Conservation (phyloP, 2,888 invertebrate species). For the Thelaira solivaga region DNA sequence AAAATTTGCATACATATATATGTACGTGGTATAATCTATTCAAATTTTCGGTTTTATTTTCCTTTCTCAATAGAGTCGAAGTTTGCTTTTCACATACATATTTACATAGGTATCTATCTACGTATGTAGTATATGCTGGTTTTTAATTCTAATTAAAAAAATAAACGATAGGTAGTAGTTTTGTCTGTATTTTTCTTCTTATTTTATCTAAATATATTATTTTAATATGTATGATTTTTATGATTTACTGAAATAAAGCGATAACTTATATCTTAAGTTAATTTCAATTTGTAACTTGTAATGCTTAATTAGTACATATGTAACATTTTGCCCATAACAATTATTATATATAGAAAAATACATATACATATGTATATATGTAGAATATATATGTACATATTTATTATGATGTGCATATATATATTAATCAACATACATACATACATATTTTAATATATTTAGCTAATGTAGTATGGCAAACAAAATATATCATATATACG, state of each 20-base stretch:
- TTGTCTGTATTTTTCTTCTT: slow-evolving; percentile 13
- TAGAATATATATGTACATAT: slow-evolving; percentile 30
- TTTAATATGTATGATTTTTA: slow-evolving; percentile 34
- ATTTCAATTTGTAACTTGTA: slow-evolving; percentile 55
- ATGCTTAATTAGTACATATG: slow-evolving; percentile 59
- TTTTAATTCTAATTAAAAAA: not conserved
- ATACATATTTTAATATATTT: slow-evolving; percentile 12
- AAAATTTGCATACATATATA: slow-evolving; percentile 6
- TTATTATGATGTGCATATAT: slow-evolving; percentile 28
- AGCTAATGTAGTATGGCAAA: slow-evolving; percentile 15
- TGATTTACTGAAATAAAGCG: slow-evolving; percentile 41
- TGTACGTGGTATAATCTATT: slow-evolving; percentile 15
- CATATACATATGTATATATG: slow-evolving; percentile 25
- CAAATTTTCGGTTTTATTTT: slow-evolving; percentile 8
- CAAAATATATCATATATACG: not conserved
- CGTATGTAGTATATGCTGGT: too few species aligned
- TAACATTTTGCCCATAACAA: slow-evolving; percentile 42
- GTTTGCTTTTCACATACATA: not conserved
- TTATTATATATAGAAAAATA: slow-evolving; percentile 16
- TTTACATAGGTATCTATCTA: too few species aligned
- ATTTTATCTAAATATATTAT: slow-evolving; percentile 1
- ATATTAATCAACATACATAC: too few species aligned
- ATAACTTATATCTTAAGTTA: slow-evolving; percentile 51
- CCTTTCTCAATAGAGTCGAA: not conserved
- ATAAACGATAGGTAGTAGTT: slow-evolving; percentile 24